phyloP scores from a whole-genome alignment of 92 coral and sea anemone species.

The Heteractis magnifica region DNA sequence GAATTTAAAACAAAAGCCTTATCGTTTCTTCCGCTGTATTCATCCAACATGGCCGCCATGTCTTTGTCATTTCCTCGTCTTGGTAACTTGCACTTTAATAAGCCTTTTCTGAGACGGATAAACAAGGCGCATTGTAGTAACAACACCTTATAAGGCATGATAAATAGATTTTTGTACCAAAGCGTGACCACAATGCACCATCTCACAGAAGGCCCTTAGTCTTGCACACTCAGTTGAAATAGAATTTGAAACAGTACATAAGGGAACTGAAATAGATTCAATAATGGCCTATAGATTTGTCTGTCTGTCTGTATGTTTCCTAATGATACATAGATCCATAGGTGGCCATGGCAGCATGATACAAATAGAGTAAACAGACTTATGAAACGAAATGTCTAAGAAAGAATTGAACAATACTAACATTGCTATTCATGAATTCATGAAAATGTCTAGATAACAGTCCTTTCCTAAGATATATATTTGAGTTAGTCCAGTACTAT shows the following conservation, averaged over 20 bases:
- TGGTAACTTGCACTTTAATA: not conserved
- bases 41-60: too few species aligned
- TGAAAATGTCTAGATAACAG: not conserved
- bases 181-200: too few species aligned
- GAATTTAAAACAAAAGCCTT: not conserved
- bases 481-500: not conserved
- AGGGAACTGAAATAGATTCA: not conserved
- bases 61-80: not conserved
- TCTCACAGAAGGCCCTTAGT: not conserved
- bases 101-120: too few species aligned
- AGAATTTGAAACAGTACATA: not conserved
- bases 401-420: too few species aligned
- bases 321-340: not conserved
- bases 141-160: too few species aligned
- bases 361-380: not conserved
- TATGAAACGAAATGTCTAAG: not conserved
- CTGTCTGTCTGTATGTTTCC: not conserved
- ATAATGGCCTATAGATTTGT: not conserved
- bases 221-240: too few species aligned
- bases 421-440: not conserved
- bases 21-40: not conserved
- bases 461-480: not conserved
- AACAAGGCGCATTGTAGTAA: too few species aligned
- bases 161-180: too few species aligned
- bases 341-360: not conserved